Percentiles rank a stretch among this genome's conserved stretches.
Evolutionary conservation across 2,113 vertebrate genomes (phyloP).

Genomic region (Acanthisitta chloris): DNA sequence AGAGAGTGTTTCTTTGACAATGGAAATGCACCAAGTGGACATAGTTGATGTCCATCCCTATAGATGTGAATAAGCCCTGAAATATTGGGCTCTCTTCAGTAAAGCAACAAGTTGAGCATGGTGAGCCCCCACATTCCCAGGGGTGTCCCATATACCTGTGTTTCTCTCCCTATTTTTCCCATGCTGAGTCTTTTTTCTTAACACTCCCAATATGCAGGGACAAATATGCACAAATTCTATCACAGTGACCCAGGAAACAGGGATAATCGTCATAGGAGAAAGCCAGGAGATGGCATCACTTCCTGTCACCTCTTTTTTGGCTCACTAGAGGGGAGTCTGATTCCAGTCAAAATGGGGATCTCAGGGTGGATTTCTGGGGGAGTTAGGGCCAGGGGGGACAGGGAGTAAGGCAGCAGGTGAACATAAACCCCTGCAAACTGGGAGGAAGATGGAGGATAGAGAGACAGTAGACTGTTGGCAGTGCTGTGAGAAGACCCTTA

Average conservation of each 20-base stretch:
- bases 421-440: background rate
- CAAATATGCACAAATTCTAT: background rate
- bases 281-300: background rate
- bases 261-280: background rate
- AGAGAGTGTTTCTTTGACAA: background rate
- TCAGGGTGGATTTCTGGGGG: background rate
- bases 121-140: background rate
- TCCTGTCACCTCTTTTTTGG: background rate
- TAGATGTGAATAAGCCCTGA: background rate
- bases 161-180: background rate
- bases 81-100: background rate
- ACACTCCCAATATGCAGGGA: background rate
- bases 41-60: fast-evolving
- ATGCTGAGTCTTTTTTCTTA: fast-evolving
- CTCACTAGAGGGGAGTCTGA: background rate
- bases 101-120: background rate
- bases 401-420: background rate
- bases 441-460: background rate
- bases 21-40: background rate
- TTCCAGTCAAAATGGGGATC: background rate
- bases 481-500: background rate
- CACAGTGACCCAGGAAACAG: background rate
- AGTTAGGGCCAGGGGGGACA: background rate
- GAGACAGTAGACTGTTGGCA: background rate
- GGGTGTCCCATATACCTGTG: fast-evolving